Conservation (phyloP, 1,140 invertebrate species). For the Ceratina japonica region DNA sequence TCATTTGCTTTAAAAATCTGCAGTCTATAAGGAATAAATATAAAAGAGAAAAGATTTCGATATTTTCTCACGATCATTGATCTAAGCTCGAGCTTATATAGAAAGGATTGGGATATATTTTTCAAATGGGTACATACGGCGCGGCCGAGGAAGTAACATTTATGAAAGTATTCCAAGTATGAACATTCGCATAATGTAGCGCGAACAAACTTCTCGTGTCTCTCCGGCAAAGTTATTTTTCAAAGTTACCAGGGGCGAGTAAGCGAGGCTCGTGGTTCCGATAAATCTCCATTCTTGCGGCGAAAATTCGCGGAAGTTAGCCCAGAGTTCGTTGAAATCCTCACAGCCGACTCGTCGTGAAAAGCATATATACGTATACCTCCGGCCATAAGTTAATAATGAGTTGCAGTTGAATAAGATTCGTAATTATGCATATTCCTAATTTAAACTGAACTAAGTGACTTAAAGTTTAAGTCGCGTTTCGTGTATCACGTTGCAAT, state of each 20-base stretch:
- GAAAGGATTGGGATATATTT: background rate
- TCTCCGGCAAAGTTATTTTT: background rate
- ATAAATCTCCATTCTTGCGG: conserved; percentile 3
- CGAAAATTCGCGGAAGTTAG: background rate
- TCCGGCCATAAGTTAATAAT: no score
- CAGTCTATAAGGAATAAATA: no score
- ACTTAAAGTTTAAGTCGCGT: no score
- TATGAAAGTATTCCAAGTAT: background rate
- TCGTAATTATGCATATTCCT: no score
- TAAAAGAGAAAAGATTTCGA: no score
- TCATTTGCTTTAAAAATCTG: no score
- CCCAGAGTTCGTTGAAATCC: background rate
- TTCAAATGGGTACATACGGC: background rate
- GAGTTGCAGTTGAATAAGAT: no score
- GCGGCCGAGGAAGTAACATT: background rate
- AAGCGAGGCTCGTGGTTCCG: background rate
- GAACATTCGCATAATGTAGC: background rate
- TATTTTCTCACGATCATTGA: no score
- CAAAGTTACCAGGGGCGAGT: background rate
- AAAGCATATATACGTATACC: background rate
- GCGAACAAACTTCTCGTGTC: background rate
- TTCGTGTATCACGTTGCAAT: no score
- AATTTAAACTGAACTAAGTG: no score
- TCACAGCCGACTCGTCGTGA: background rate
- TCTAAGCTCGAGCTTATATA: no score